Conservation (phyloP, 2,888 invertebrate genomes). For the Lapara coniferarum region DNA sequence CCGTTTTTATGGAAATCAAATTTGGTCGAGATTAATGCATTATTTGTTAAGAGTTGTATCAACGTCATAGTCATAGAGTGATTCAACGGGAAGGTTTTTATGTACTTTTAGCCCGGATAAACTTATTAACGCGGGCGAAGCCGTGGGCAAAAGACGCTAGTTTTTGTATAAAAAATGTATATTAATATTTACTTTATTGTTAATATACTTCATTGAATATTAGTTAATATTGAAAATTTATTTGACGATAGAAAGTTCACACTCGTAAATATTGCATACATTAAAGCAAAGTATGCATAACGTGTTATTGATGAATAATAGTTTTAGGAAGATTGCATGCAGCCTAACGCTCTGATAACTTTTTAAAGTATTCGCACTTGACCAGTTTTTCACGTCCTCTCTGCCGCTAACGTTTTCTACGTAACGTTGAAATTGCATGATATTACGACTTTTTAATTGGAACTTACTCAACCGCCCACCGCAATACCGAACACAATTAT, state of each 20-base stretch:
- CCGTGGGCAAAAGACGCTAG: too few relatives aligned
- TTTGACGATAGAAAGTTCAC: neutral
- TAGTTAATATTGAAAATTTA: neutral
- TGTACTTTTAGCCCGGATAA: too few relatives aligned
- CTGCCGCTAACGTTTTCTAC: conserved; percentile 32
- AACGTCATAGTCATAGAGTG: too few relatives aligned
- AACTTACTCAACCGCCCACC: conserved; percentile 31
- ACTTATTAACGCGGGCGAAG: too few relatives aligned
- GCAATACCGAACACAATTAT: conserved; percentile 23
- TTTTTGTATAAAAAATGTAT: too few relatives aligned
- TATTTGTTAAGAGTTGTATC: too few relatives aligned
- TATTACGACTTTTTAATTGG: conserved; percentile 36
- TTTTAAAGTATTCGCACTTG: conserved; percentile 3
- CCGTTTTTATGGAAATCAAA: too few relatives aligned
- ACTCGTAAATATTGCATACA: neutral
- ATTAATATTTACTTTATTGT: neutral
- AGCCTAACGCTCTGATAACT: conserved; percentile 14
- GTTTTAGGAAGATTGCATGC: conserved; percentile 6
- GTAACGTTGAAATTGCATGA: conserved; percentile 33
- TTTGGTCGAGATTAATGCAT: too few relatives aligned
- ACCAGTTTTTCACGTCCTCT: conserved; percentile 33
- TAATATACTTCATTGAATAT: neutral
- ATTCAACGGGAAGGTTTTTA: too few relatives aligned
- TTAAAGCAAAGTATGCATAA: neutral
- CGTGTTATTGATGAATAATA: neutral